phyloP scores from a whole-genome alignment of 1,140 invertebrate genomes.

The Drosophila lacertosa region DNA sequence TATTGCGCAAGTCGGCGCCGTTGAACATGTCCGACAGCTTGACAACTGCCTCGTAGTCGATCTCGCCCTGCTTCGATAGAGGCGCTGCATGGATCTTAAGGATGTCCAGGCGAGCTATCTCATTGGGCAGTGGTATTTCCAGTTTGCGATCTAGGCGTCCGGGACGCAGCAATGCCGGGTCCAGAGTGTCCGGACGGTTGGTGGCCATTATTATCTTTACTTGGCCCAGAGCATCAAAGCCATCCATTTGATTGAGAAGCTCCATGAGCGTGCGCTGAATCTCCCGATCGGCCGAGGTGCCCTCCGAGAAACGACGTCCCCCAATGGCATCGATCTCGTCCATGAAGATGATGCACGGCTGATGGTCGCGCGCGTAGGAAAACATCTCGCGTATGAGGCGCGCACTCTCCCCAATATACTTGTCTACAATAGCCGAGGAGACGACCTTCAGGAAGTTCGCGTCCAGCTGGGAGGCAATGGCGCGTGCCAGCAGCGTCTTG shows the following conservation, averaged over 20 bases:
- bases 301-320: slow-evolving; percentile 98
- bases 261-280: slow-evolving; percentile 99
- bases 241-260: slow-evolving; percentile 98
- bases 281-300: slow-evolving; percentile 98
- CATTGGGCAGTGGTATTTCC: slow-evolving; percentile 97
- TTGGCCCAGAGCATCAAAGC: slow-evolving; percentile 99
- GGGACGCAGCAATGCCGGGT: slow-evolving; percentile 98
- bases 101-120: slow-evolving; percentile 94
- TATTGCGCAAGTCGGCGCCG: slow-evolving; percentile 99
- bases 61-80: slow-evolving; percentile 99
- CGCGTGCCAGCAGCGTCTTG: slow-evolving; percentile 96
- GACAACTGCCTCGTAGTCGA: slow-evolving; percentile 99
- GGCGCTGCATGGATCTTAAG: slow-evolving; percentile 98
- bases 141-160: slow-evolving; percentile 98
- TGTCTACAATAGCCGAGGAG: slow-evolving; percentile 95
- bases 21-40: slow-evolving; percentile 99
- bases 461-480: slow-evolving; percentile 98
- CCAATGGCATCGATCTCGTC: slow-evolving; percentile 99
- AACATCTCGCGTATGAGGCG: slow-evolving; percentile 99
- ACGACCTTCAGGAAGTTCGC: slow-evolving; percentile 99
- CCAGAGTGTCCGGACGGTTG: slow-evolving; percentile 98
- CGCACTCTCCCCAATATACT: slow-evolving; percentile 99
- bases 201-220: slow-evolving; percentile 96
- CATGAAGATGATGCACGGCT: slow-evolving; percentile 99
- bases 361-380: slow-evolving; percentile 99